Percentiles rank a stretch among this genome's conserved stretches.
Evolutionary conservation across 2,113 vertebrate genomes (phyloP).

Genomic region (Lophura nycthemera): DNA sequence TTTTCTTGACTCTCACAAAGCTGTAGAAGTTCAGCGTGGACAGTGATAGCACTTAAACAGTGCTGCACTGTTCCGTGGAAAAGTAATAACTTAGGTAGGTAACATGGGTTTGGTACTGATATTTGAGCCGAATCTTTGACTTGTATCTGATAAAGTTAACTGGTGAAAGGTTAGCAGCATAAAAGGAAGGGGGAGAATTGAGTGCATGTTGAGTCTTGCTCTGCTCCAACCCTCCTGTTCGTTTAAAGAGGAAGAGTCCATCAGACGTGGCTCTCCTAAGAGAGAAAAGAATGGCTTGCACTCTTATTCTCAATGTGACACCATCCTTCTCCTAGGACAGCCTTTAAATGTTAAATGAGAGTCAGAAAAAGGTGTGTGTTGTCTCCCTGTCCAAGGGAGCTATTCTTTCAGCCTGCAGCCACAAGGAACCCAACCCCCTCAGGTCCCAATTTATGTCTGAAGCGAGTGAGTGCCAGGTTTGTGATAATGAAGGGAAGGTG

Average conservation of each 20-base stretch:
- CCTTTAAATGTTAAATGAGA: not conserved
- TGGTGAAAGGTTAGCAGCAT: not conserved
- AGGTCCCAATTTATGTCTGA: not conserved
- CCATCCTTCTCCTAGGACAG: not conserved
- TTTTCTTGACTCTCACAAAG: not conserved
- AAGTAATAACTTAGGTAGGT: not conserved
- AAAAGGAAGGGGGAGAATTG: not conserved
- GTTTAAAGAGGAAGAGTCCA: not conserved
- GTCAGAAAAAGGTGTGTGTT: not conserved
- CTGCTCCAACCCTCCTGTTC: not conserved
- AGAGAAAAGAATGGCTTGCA: not conserved
- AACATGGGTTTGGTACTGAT: not conserved
- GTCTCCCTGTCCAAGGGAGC: not conserved
- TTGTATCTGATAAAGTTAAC: fast-evolving
- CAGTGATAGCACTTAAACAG: fast-evolving
- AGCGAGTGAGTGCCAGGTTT: not conserved
- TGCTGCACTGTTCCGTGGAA: not conserved
- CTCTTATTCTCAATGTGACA: not conserved
- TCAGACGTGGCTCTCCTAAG: not conserved
- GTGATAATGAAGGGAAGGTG: not conserved
- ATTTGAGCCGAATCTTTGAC: not conserved
- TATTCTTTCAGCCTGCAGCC: not conserved
- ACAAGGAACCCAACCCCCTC: not conserved
- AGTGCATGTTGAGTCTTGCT: not conserved
- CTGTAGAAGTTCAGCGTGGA: not conserved